Conservation (phyloP, 2,113 vertebrate species). For the Gadus macrocephalus region DNA sequence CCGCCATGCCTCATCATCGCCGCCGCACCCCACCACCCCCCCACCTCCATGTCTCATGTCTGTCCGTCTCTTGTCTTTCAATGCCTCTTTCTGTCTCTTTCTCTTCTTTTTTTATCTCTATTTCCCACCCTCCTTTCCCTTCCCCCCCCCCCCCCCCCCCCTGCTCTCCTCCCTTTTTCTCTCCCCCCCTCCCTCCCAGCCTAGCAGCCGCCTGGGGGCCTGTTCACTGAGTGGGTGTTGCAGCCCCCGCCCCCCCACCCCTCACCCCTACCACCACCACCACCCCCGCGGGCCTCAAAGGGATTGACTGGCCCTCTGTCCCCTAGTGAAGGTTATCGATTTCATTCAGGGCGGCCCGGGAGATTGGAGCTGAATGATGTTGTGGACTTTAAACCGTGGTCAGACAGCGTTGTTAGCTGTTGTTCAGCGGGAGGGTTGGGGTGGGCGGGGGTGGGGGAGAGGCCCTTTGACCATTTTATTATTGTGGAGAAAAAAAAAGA, state of each 20-base stretch:
- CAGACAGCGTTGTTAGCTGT: constrained; percentile 36
- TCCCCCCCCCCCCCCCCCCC: not conserved
- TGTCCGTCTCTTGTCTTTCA: constrained; percentile 12
- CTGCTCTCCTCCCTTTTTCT: constrained; percentile 7
- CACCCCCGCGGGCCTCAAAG: constrained; percentile 35
- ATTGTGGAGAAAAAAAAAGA: constrained; percentile 40
- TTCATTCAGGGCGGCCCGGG: constrained; percentile 58
- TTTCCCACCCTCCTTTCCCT: not conserved
- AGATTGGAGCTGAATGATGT: constrained; percentile 61
- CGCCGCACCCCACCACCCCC: constrained; percentile 11
- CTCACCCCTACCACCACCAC: constrained; percentile 33
- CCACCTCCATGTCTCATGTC: constrained; percentile 17
- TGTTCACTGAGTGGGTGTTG: constrained; percentile 48
- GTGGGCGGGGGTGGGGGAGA: constrained; percentile 38
- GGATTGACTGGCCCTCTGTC: constrained; percentile 60
- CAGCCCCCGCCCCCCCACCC: constrained; percentile 18
- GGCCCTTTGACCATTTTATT: constrained; percentile 31
- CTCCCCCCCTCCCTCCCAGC: constrained; percentile 20
- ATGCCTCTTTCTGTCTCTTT: constrained; percentile 2
- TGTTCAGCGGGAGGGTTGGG: constrained; percentile 33
- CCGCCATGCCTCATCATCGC: not conserved
- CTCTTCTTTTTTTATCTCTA: not conserved
- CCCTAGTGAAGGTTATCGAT: constrained; percentile 63
- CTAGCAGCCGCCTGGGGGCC: constrained; percentile 55
- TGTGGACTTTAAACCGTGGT: constrained; percentile 57